A percentile compares a stretch with the other conserved stretches of the same genome.
Conservation (phyloP, 1,140 invertebrate species). For the Drosophila lowei region DNA sequence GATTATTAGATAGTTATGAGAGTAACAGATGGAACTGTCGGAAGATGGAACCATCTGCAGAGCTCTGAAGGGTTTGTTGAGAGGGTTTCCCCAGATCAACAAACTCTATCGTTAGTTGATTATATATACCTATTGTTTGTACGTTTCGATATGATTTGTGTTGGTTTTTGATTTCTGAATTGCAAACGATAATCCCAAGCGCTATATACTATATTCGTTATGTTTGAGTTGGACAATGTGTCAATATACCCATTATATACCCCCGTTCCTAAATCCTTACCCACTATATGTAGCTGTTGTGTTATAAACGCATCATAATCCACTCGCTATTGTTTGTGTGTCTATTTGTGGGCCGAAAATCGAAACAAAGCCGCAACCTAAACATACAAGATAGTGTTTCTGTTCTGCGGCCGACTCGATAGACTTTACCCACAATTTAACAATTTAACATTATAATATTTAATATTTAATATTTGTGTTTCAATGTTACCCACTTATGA, state of each 20-base stretch:
- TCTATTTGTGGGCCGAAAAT: constrained; percentile 53
- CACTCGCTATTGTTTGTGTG: constrained; percentile 81
- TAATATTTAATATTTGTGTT: constrained; percentile 50
- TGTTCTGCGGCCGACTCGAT: constrained; percentile 33
- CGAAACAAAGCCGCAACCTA: constrained; percentile 43
- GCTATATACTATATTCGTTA: constrained; percentile 16
- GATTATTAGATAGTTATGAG: constrained; percentile 30
- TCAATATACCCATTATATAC: constrained; percentile 10
- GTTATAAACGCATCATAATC: constrained; percentile 65
- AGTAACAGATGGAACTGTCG: neutral
- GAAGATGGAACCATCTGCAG: no score
- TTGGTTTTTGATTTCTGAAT: constrained; percentile 41
- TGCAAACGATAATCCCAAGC: constrained; percentile 23
- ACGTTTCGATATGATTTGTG: constrained; percentile 39
- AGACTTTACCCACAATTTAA: constrained; percentile 30
- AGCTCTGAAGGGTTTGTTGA: constrained; percentile 4
- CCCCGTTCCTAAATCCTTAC: constrained; percentile 20
- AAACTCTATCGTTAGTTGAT: constrained; percentile 6
- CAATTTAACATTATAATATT: constrained; percentile 8
- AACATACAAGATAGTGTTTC: constrained; percentile 48
- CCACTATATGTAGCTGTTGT: constrained; percentile 37
- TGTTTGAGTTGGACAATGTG: constrained; percentile 1
- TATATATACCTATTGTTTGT: constrained; percentile 20
- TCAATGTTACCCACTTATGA: constrained; percentile 71
- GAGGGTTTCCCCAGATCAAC: neutral